A percentile compares a stretch with the other conserved stretches of the same genome.
phyloP scores from a whole-genome alignment of 2,888 invertebrate genomes.

The Cactoblastis cactorum region DNA sequence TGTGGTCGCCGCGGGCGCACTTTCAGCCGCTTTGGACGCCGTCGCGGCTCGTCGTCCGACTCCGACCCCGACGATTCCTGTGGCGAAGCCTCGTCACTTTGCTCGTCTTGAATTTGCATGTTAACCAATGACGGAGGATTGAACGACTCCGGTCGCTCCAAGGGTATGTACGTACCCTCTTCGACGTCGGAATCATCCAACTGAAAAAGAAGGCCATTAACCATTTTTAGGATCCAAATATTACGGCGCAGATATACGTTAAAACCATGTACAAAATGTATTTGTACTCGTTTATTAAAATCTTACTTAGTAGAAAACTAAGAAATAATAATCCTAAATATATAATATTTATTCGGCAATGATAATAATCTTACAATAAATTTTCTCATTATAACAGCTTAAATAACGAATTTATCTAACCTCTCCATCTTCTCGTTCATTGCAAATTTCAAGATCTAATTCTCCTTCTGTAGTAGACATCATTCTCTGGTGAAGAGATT shows the following conservation, averaged over 20 bases:
- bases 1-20: slow-evolving; percentile 51
- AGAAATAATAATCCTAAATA: neutral
- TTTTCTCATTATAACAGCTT: slow-evolving; percentile 17
- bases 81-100: slow-evolving; percentile 77
- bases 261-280: neutral
- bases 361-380: slow-evolving; percentile 4
- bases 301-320: neutral
- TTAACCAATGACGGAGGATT: slow-evolving; percentile 71
- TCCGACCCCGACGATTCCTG: slow-evolving; percentile 75
- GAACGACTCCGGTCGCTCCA: slow-evolving; percentile 76
- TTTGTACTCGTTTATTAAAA: neutral
- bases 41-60: slow-evolving; percentile 79
- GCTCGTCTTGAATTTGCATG: slow-evolving; percentile 80
- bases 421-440: slow-evolving; percentile 84
- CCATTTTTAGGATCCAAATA: neutral
- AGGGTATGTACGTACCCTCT: slow-evolving; percentile 76
- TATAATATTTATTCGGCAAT: neutral
- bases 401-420: slow-evolving; percentile 60
- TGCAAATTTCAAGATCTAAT: slow-evolving; percentile 76
- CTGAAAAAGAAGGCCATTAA: slow-evolving; percentile 38
- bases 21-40: slow-evolving; percentile 76
- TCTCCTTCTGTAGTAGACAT: slow-evolving; percentile 81
- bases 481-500: slow-evolving; percentile 42
- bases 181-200: slow-evolving; percentile 74
- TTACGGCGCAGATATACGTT: neutral